Evolutionary conservation across 2,888 invertebrate species (phyloP).

Genomic region (Mellilla xanthometata): DNA sequence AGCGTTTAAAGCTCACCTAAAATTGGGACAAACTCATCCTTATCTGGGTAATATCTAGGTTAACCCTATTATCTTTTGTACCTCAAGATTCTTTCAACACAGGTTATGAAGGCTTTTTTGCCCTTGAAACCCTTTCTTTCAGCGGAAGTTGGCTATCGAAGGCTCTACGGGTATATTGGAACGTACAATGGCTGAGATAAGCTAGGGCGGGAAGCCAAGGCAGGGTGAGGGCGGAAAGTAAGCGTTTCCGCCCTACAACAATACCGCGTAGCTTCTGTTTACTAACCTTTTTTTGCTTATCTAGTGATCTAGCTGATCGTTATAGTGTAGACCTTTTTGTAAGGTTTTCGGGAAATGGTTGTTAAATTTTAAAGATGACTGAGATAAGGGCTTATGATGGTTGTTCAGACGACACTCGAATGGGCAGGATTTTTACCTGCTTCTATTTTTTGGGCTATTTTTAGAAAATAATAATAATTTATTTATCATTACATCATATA

Average conservation of each 20-base stretch:
- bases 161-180: conserved; percentile 22
- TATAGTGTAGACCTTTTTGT: conserved; percentile 14
- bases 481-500: too few species aligned
- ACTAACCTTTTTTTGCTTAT: conserved; percentile 11
- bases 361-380: conserved; percentile 10
- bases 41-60: conserved; percentile 1
- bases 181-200: conserved; percentile 28
- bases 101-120: conserved; percentile 16
- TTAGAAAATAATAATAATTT: too few species aligned
- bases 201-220: conserved; percentile 9
- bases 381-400: not conserved
- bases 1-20: too few species aligned
- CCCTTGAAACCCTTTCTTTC: conserved; percentile 11
- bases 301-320: conserved; percentile 8
- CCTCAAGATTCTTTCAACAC: conserved; percentile 10
- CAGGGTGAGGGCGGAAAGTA: not conserved
- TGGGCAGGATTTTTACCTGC: too few species aligned
- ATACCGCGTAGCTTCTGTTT: conserved; percentile 16
- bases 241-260: conserved; percentile 22
- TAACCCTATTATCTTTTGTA: conserved; percentile 14
- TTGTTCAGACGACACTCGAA: too few species aligned
- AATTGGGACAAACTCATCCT: not conserved
- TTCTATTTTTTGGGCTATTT: too few species aligned
- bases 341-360: conserved; percentile 8
- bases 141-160: conserved; percentile 19